These are phyloP conservation scores for Pangasianodon gigas DNA, from an alignment of 2,113 vertebrate species.

Conservation along the genomic window DNA sequence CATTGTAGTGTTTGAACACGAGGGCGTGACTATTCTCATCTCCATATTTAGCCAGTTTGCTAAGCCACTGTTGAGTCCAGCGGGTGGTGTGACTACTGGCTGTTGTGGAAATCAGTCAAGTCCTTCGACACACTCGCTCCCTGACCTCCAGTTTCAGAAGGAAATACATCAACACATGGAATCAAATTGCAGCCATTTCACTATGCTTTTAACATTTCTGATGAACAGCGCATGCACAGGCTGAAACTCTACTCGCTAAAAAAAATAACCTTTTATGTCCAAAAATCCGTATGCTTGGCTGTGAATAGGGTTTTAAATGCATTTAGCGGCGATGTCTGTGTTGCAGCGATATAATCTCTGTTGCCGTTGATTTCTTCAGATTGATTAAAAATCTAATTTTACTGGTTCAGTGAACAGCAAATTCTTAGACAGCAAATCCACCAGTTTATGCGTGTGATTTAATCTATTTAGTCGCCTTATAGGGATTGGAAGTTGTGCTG, in stretches of 20 bases:
- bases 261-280: neutral
- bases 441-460: neutral
- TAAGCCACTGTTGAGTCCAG: neutral
- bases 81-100: neutral
- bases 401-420: neutral
- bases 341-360: neutral
- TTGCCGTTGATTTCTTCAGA: neutral
- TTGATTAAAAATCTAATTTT: neutral
- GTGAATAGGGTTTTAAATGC: neutral
- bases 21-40: neutral
- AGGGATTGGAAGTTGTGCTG: no score
- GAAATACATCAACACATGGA: neutral
- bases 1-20: neutral
- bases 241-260: neutral
- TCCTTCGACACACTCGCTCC: neutral
- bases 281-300: neutral
- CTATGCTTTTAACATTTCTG: neutral
- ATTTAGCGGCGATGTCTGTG: neutral
- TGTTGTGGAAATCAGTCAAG: neutral
- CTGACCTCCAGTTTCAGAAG: neutral
- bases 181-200: neutral
- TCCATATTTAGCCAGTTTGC: neutral
- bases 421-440: neutral
- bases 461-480: neutral
- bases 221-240: neutral